Evolutionary conservation across 1,140 invertebrate species (phyloP), one percentile per base, ranked within the genome.

Genomic region (Steinernema khuongi): DNA sequence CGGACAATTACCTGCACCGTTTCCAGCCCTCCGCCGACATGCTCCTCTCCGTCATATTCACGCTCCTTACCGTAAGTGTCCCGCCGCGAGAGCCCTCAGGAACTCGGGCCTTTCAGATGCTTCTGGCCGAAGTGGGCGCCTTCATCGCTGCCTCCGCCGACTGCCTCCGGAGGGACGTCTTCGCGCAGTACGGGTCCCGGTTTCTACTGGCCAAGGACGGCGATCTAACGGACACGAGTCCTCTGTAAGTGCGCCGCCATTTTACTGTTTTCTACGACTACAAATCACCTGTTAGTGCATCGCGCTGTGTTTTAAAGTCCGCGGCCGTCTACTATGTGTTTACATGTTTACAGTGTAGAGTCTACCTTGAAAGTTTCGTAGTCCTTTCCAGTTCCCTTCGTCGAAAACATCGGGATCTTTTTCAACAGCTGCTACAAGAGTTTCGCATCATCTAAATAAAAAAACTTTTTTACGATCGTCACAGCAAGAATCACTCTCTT

Each of bases 41-140:
- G 50, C 50, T 60, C 50, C 50, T 60, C 50, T 60, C 11, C 50
- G 50, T 60, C 22, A 60, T 60, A 60, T 22, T 60, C 50, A 60
- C 50, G 4, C 26, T 60, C 50, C 50, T 60, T 4, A 60, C 50
- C 11, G 50, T 60, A 60, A 60, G 50, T 60, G 36, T 22, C 50
- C 26, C 22, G 7, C 50, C 11, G 14, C 14, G 4, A 60, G 7
- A n/a, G 22, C 50, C 4, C 4, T 60, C 50, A 4, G 14, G 26
- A 11, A 11, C 4, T 14, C n/a, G 7, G 22, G 14, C 7, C 50
- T 14, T 60, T 60, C 50, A 60, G 50, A 60, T 22, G 4, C 50
- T 60, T 22, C 50, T 60, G 7, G 50, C 26, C 14, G 50, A 60
- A 26, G 50, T 60, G 11, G 26, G 26, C 50, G 50, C 50, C 7